phyloP scores from a whole-genome alignment of 2,113 vertebrate species.

The Maylandia zebra region DNA sequence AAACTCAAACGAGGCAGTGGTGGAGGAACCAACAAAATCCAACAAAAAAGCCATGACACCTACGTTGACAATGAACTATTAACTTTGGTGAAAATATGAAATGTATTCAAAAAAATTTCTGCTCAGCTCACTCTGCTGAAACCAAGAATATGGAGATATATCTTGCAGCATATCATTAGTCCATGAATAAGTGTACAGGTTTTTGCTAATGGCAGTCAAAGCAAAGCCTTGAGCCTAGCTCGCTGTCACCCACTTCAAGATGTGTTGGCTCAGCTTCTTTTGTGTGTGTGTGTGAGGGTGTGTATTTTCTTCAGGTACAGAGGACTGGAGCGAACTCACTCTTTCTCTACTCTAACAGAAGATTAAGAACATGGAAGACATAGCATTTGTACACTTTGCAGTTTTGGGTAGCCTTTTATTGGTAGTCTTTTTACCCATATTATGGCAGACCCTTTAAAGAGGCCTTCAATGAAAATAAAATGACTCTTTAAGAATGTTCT shows the following conservation, averaged over 20 bases:
- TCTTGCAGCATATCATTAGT: slow-evolving; percentile 34
- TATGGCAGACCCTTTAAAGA: neutral
- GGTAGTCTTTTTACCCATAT: neutral
- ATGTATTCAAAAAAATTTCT: neutral
- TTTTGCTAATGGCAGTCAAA: slow-evolving; percentile 47
- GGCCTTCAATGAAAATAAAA: neutral
- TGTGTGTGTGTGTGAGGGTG: neutral
- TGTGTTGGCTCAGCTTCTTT: slow-evolving; percentile 26
- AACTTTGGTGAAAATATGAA: neutral
- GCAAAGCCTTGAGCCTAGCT: slow-evolving; percentile 32
- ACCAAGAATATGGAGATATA: neutral
- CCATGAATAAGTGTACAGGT: slow-evolving; percentile 33
- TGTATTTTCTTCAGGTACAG: neutral
- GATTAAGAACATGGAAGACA: neutral
- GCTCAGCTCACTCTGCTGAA: neutral
- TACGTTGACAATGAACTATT: slow-evolving; percentile 10
- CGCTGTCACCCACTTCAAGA: slow-evolving; percentile 23
- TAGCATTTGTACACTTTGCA: neutral
- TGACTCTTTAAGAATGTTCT: neutral
- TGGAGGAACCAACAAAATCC: neutral
- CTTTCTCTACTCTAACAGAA: neutral
- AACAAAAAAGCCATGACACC: neutral
- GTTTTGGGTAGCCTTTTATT: neutral
- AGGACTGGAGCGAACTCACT: neutral
- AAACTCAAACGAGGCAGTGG: neutral